These are phyloP conservation scores for Alsophila aescularia DNA, from an alignment of 2,888 invertebrate genomes.

Conservation along the genomic window DNA sequence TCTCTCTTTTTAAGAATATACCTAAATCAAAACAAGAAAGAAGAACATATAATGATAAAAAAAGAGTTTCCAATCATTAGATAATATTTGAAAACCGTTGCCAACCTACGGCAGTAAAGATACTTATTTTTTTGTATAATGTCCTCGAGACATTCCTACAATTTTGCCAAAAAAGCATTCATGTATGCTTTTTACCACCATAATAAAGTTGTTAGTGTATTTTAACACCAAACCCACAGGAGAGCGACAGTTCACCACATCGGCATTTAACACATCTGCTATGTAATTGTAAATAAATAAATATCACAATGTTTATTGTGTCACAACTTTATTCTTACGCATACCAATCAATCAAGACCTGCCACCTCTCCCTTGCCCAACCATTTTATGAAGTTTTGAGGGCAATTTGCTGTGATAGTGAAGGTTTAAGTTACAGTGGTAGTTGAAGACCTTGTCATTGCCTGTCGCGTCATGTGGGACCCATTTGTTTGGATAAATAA, in stretches of 20 bases:
- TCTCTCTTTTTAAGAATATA: too few relatives aligned
- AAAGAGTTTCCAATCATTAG: too few relatives aligned
- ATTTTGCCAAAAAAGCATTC: neutral
- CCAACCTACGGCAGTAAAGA: too few relatives aligned
- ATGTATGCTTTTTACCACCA: too few relatives aligned
- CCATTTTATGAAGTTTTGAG: neutral
- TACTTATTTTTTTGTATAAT: too few relatives aligned
- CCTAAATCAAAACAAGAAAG: too few relatives aligned
- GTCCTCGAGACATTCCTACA: too few relatives aligned
- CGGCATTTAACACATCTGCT: constrained; percentile 68
- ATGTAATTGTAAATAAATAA: constrained; percentile 74
- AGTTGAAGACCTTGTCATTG: constrained; percentile 72
- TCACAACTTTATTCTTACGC: constrained; percentile 63
- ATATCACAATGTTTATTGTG: constrained; percentile 74
- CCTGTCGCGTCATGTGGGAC: constrained; percentile 74
- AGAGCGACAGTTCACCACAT: constrained; percentile 20
- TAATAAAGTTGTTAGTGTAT: neutral
- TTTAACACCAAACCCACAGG: constrained; percentile 27
- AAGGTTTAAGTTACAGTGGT: constrained; percentile 49
- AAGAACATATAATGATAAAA: too few relatives aligned
- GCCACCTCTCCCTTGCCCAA: constrained; percentile 22
- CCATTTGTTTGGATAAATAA: constrained; percentile 80
- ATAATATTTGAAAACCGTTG: too few relatives aligned
- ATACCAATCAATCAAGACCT: constrained; percentile 45
- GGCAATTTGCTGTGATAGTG: neutral